Evolutionary conservation across 2,113 vertebrate genomes (phyloP), one percentile per base, ranked within the genome.

Genomic region (Ondatra zibethicus): DNA sequence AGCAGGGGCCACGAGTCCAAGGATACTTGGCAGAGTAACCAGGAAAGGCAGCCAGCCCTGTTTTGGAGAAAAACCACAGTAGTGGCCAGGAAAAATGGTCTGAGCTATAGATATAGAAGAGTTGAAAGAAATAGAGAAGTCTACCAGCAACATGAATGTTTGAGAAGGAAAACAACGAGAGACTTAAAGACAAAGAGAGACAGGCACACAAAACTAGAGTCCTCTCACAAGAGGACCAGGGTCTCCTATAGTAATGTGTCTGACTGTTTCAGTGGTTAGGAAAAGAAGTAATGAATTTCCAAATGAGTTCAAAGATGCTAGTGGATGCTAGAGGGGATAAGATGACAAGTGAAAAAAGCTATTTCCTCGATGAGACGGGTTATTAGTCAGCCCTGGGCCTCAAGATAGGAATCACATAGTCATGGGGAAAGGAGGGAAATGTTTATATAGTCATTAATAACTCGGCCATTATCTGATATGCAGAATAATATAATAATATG

Each of bases 211-310:
- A 93, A 92, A 61, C 19, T 10, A 66, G 63, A 29, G 76, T 47
- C 27, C 61, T 52, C 65, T 63, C 76, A 52, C 39, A 77, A 61
- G 14, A 9, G n/a, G 33, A 68, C 27, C 66, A 66, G 33, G 55
- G 47, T 88, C 13, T 50, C 66, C 2, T 27, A 33, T 50, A 72
- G 47, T 10, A 80, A 72, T 55, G 10, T 39, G 66, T 72, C 42
- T 84, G 80, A 90, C 89, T 13, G 12, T 0, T 39, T 94, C 65
- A 85, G 85, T 36, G 63, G 1, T 55, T 85, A 93, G 52, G 52
- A 86, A 92, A 93, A 68, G 5, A 94, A 12, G 45, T 42, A 86
- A 76, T 47, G 13, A 88, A 87, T 90, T 88, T 88, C 84, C 47
- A 92, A 88, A 50, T 45, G 25, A 82, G 66, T 31, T 31, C 14